Evolutionary conservation across 2,113 vertebrate genomes (phyloP).

Genomic region (Archilochus colubris): DNA sequence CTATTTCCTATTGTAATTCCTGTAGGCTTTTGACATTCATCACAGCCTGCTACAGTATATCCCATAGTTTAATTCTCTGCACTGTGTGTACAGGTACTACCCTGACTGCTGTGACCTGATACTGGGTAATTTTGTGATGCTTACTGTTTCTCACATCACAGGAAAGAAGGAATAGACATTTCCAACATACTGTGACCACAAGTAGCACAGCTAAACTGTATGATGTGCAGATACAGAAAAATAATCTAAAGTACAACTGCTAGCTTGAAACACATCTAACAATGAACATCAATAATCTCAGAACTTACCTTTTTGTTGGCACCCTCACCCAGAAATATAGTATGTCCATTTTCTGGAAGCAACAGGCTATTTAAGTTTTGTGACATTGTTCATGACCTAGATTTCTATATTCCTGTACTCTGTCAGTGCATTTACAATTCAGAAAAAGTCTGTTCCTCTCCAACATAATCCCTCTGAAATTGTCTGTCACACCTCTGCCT

Average conservation of each 20-base stretch:
- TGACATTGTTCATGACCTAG: neutral
- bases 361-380: neutral
- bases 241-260: neutral
- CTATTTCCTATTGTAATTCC: neutral
- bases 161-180: neutral
- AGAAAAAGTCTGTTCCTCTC: neutral
- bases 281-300: neutral
- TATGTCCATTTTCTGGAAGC: neutral
- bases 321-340: neutral
- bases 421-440: neutral
- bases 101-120: neutral
- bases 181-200: neutral
- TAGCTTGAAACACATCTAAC: neutral
- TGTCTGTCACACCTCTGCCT: neutral
- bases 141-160: neutral
- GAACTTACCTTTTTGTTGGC: neutral
- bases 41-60: neutral
- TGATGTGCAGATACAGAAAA: neutral
- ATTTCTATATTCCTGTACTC: neutral
- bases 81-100: neutral
- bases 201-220: neutral
- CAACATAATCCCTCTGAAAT: neutral
- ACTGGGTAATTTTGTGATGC: neutral
- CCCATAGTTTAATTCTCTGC: neutral
- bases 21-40: neutral